Evolutionary conservation across 2,888 invertebrate species (phyloP).

Genomic region (Dryococelus australis): DNA sequence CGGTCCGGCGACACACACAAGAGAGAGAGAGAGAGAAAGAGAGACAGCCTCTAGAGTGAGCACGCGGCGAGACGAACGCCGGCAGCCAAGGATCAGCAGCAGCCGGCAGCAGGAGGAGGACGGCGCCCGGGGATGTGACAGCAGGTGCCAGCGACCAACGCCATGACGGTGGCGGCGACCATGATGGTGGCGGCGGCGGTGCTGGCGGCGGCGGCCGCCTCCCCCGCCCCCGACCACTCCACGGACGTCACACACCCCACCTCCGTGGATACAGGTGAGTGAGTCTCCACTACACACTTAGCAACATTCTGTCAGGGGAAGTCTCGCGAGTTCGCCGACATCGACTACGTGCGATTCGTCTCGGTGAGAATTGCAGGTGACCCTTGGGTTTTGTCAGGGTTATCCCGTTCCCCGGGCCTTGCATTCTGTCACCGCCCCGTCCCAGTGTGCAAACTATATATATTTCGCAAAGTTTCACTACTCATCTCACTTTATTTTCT

Average conservation of each 20-base stretch:
- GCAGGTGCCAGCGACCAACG: slow-evolving; percentile 37
- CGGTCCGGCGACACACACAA: too few species aligned
- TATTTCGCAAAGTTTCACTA: too few species aligned
- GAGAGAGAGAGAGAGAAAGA: slow-evolving; percentile 34
- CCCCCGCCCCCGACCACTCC: slow-evolving; percentile 47
- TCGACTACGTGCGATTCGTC: too few species aligned
- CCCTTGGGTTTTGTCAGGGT: too few species aligned
- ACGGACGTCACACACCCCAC: not conserved
- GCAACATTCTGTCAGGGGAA: not conserved
- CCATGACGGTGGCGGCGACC: slow-evolving; percentile 38
- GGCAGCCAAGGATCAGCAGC: slow-evolving; percentile 19
- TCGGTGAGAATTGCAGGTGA: too few species aligned
- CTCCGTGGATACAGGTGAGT: not conserved
- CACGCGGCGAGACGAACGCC: slow-evolving; percentile 31
- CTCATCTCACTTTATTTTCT: too few species aligned
- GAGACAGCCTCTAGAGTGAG: slow-evolving; percentile 29
- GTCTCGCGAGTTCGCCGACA: too few species aligned
- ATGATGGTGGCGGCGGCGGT: slow-evolving; percentile 35
- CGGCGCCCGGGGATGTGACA: slow-evolving; percentile 22
- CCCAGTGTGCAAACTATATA: too few species aligned
- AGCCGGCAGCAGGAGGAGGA: not conserved
- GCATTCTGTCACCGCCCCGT: too few species aligned
- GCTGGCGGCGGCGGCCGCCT: slow-evolving; percentile 40
- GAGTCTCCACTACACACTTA: not conserved
- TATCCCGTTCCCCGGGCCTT: too few species aligned